These are phyloP conservation scores for Halichoeres trimaculatus DNA, from an alignment of 2,113 vertebrate genomes.

Conservation along the genomic window DNA sequence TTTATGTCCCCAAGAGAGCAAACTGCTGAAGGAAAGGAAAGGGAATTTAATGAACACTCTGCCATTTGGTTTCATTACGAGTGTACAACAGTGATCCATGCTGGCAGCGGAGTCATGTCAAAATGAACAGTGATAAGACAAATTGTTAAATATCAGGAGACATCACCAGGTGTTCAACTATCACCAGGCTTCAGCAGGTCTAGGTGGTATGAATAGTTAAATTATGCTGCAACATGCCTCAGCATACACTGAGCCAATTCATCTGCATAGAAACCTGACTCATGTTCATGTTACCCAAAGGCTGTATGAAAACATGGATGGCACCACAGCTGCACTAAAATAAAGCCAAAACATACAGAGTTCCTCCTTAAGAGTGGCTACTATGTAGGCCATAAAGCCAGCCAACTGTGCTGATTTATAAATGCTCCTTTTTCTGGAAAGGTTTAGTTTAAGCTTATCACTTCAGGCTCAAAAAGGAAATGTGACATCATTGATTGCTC, in stretches of 20 bases:
- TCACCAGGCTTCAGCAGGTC: background rate
- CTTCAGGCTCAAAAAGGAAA: no score
- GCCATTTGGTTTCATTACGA: conserved; percentile 37
- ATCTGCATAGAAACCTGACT: background rate
- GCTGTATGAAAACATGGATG: no score
- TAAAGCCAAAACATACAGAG: no score
- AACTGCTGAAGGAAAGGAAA: conserved; percentile 53
- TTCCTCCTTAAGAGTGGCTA: no score
- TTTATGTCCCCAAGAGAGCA: conserved; percentile 62
- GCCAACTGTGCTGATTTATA: no score
- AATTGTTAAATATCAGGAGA: conserved; percentile 22
- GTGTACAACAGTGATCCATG: conserved; percentile 23
- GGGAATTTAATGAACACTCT: conserved; percentile 50
- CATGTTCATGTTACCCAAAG: no score
- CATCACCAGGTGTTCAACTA: background rate
- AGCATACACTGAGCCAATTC: background rate
- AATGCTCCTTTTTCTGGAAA: no score
- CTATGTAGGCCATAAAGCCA: no score
- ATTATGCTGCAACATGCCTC: background rate
- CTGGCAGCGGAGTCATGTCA: conserved; percentile 24
- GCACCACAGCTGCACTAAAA: no score
- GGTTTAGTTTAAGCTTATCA: no score
- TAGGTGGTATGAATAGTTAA: background rate
- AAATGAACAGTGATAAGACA: conserved; percentile 9
- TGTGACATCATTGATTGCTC: no score